phyloP scores from a whole-genome alignment of 2,113 vertebrate species.

The Crotalus helleri region DNA sequence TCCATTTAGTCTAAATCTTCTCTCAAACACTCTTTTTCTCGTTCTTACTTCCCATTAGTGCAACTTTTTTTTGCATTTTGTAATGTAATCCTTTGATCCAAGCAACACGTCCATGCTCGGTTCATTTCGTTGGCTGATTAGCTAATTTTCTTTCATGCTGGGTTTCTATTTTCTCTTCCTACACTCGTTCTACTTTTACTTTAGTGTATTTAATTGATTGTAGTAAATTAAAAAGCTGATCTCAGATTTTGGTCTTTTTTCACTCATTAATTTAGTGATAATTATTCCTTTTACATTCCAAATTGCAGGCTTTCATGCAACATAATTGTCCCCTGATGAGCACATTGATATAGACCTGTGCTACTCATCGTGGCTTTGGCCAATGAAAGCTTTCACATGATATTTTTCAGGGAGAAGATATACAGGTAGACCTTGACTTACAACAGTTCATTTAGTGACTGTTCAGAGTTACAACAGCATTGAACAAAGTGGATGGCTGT shows the following conservation, averaged over 20 bases:
- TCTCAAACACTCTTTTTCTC: not conserved
- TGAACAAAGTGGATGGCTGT: not conserved
- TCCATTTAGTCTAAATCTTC: not conserved
- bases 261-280: not conserved
- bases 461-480: not conserved
- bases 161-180: not conserved
- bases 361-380: not conserved
- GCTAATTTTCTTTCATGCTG: not conserved
- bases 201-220: not conserved
- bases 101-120: not conserved
- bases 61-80: not conserved
- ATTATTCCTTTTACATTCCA: not conserved
- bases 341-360: not conserved
- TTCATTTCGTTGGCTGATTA: not conserved
- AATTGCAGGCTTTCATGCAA: not conserved
- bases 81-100: not conserved
- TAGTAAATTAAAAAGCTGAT: not conserved
- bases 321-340: not conserved
- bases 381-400: not conserved
- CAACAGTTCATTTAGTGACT: not conserved
- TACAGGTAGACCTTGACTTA: not conserved
- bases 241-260: not conserved
- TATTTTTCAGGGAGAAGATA: not conserved
- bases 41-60: not conserved
- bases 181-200: not conserved